Evolutionary conservation across 2,888 invertebrate species (phyloP).

Genomic region (Petrolisthes manimaculis): DNA sequence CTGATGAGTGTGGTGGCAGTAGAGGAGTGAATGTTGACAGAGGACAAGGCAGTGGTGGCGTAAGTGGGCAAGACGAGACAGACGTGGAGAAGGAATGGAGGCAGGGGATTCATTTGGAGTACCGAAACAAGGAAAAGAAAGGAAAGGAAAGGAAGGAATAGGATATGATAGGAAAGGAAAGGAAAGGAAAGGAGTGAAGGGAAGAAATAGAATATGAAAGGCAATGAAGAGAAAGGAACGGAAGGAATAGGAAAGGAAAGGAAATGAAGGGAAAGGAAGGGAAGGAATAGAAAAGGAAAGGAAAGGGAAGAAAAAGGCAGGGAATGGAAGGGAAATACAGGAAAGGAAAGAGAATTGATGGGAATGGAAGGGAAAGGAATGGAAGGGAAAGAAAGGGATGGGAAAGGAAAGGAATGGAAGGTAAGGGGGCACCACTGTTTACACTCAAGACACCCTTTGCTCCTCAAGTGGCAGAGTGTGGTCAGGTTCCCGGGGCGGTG

Average conservation of each 20-base stretch:
- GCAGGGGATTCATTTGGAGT: background rate
- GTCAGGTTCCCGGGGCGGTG: too few species aligned
- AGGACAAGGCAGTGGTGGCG: background rate
- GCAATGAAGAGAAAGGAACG: background rate
- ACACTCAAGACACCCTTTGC: too few species aligned
- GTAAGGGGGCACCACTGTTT: too few species aligned
- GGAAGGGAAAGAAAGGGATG: background rate
- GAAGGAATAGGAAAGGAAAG: background rate
- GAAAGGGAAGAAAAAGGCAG: background rate
- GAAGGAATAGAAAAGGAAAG: background rate
- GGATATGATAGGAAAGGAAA: background rate
- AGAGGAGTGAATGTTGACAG: background rate
- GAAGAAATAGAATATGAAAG: slow-evolving; percentile 1
- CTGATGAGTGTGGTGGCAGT: background rate
- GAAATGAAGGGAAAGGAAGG: background rate
- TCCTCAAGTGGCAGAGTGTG: too few species aligned
- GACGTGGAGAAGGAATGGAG: background rate
- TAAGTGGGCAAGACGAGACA: background rate
- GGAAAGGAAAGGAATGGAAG: background rate
- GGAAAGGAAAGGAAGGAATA: background rate
- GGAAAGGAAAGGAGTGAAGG: background rate
- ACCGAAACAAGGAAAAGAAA: background rate
- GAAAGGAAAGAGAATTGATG: background rate
- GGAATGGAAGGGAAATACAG: background rate
- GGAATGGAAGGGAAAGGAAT: background rate